phyloP scores from a whole-genome alignment of 2,113 vertebrate species.

The Tetrax tetrax region DNA sequence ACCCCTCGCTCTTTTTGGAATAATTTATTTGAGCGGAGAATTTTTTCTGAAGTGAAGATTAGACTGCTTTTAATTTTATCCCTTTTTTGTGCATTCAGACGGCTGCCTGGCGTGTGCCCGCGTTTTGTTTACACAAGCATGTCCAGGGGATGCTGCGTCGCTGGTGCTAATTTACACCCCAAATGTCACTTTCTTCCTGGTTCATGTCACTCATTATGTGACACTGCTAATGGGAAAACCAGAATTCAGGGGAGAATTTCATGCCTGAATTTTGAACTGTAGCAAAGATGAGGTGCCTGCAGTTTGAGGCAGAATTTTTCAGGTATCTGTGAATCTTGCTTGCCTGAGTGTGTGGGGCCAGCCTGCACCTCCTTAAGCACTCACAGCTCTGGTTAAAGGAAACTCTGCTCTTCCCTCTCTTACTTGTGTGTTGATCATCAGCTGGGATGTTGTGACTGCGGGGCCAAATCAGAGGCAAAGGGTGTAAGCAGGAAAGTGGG shows the following conservation, averaged over 20 bases:
- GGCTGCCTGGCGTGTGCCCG: not conserved
- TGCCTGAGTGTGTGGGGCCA: not conserved
- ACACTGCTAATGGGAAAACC: accelerated
- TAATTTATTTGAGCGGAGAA: not conserved
- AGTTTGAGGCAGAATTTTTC: not conserved
- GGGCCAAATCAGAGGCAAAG: not conserved
- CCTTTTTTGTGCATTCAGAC: not conserved
- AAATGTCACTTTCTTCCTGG: not conserved
- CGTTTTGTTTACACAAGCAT: not conserved
- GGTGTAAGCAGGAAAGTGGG: not conserved
- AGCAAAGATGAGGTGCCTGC: not conserved
- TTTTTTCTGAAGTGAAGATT: not conserved
- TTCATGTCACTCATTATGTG: not conserved
- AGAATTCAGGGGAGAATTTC: not conserved
- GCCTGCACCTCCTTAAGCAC: not conserved
- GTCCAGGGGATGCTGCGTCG: not conserved
- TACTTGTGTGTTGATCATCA: not conserved
- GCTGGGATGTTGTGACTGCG: not conserved
- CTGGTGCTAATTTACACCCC: not conserved
- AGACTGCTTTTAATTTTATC: not conserved
- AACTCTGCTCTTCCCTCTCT: too few species aligned
- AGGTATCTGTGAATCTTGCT: not conserved
- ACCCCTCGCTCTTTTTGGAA: not conserved
- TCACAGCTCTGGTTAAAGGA: not conserved
- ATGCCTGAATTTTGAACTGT: not conserved